Conservation (phyloP, 2,113 vertebrate species). For the Chamaetylas fuelleborni region DNA sequence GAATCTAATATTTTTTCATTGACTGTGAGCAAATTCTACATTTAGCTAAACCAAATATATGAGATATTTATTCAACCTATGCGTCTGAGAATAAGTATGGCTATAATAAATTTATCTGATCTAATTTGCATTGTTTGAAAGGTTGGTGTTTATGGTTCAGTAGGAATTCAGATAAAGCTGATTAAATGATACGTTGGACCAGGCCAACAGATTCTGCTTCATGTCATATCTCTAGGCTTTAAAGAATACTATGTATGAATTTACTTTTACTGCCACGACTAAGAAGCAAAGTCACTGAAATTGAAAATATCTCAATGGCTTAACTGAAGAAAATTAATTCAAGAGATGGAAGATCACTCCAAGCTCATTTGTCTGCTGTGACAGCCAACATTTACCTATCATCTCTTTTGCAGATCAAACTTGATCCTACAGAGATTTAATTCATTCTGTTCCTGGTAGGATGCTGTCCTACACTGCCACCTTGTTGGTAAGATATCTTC, state of each 20-base stretch:
- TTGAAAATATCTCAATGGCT: not conserved
- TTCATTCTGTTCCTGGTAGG: not conserved
- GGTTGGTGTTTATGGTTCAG: not conserved
- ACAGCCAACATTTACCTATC: not conserved
- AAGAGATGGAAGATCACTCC: not conserved
- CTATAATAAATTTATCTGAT: not conserved
- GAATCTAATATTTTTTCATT: not conserved
- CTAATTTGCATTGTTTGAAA: not conserved
- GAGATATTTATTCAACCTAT: not conserved
- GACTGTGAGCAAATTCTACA: not conserved
- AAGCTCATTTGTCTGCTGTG: not conserved
- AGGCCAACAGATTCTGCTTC: not conserved
- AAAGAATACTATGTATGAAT: not conserved
- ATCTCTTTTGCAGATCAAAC: not conserved
- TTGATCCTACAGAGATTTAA: not conserved
- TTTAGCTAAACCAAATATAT: not conserved
- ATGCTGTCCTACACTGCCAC: not conserved
- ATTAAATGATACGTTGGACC: not conserved
- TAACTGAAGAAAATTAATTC: not conserved
- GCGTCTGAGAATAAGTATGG: not conserved
- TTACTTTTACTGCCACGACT: not conserved
- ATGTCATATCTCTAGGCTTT: not conserved
- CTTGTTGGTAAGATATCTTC: not conserved
- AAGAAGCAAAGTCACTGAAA: not conserved
- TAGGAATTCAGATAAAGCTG: not conserved